Evolutionary conservation across 2,113 vertebrate genomes (phyloP), one percentile per base, ranked within the genome.

Genomic region (Dromiciops gliroides): DNA sequence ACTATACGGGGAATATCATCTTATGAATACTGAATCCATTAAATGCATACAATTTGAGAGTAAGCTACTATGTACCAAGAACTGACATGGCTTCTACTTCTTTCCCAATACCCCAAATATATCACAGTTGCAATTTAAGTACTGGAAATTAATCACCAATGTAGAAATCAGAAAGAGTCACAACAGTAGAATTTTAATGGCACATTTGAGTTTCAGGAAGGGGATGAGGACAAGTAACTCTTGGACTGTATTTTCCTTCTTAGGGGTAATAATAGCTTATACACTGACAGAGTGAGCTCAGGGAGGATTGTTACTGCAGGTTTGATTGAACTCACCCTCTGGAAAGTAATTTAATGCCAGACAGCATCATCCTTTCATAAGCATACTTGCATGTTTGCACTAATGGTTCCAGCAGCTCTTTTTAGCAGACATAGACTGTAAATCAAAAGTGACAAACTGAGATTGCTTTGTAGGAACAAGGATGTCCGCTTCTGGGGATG

Each of bases 321-420:
- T 97, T 96, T 97, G 49, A 60, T 94, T 50, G 50, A 96, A 93
- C 49, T 92, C 44, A 3, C 51, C 94, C 51, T 95, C 97, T 97
- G 97, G 96, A 97, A 97, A 98, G 90, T 96, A 6, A 1, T 94
- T 97, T 92, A 97, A 60, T 92, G 93, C 96, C 92, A 94, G 97
- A 97, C 97, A 94, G 94, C 96, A 95, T 93, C 89, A 89, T 92
- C 97, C 93, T 97, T 97, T 96, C 96, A 95, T 97, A 94, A 92
- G 96, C 89, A 31, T 90, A 48, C 92, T 93, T 92, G 50, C 52
- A 90, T 49, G 14, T 90, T 90, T 48, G 11, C 28, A 22, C 92
- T 97, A 89, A 97, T 97, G 96, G 91, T 95, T 97, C 96, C 97
- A 93, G 50, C 97, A 97, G 97, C 92, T 75, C 75, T 92, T 47